Evolutionary conservation across 2,113 vertebrate species (phyloP), one percentile per base, ranked within the genome.

Genomic region (Climacteris rufus): DNA sequence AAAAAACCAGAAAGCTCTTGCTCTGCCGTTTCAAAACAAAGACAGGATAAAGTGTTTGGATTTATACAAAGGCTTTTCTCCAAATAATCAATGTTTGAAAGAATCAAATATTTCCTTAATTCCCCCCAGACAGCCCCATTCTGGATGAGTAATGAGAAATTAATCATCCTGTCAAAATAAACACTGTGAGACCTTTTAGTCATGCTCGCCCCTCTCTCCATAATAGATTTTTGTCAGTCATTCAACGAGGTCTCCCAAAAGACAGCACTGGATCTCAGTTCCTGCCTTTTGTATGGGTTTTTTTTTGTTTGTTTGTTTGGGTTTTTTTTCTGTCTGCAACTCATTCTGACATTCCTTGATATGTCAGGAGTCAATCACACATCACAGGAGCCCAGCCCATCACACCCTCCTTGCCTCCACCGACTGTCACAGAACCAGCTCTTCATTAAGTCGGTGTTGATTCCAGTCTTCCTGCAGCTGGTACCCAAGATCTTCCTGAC

Each of bases 161-260:
- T 94, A 96, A 96, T 97, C 96, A 97, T 94, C 83, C 90, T 95
- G 95, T 95, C 96, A 97, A 72, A 94, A 93, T 72, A 91, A 89
- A 94, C 1, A 16, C 91, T 33, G 5, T 71, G 86, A 95, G 88
- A 96, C 96, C 92, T 94, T 94, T 95, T 92, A 95, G 86, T 79
- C 49, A 42, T 37, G 72, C 85, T 92, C 4, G 0, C 28, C 60
- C 60, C 86, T 84, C 84, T 81, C 69, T 82, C 72, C 1, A 0
- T 83, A 89, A 94, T 87, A 94, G 88, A 96, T 95, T 94, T 91
- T 95, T 96, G 88, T 96, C 94, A 93, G 72, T 91, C 86, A 90
- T 83, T 90, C 92, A 89, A 31, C 76, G 56, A 71, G 37, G 50
- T 76, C 28, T 94, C 96, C 94, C 94, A 79, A 78, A 94, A 92